Evolutionary conservation across 2,113 vertebrate genomes (phyloP).

Genomic region (Cairina moschata): DNA sequence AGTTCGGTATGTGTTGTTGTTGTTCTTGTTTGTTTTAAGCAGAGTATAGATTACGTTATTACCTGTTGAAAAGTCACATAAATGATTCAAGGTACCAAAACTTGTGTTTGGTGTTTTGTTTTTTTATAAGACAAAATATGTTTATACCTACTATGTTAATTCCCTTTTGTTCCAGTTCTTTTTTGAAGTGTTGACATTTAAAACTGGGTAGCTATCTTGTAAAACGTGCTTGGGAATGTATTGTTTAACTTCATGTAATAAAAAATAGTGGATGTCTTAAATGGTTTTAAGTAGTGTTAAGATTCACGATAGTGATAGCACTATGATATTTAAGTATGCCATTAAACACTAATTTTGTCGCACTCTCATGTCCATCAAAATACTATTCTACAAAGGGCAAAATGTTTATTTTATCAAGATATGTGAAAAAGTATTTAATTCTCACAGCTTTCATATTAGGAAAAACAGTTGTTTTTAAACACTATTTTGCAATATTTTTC

Average conservation of each 20-base stretch:
- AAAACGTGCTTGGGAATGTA: not conserved
- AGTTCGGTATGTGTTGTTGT: not conserved
- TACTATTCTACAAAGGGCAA: constrained; percentile 9
- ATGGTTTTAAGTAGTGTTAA: not conserved
- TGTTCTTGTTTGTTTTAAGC: not conserved
- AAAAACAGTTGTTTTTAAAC: not conserved
- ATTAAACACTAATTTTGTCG: constrained; percentile 2
- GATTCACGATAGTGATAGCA: not conserved
- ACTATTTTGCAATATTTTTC: constrained; percentile 7
- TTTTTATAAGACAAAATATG: not conserved
- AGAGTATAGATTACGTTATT: not conserved
- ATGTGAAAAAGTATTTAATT: not conserved
- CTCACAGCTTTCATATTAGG: not conserved
- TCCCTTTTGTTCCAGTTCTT: not conserved
- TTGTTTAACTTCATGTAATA: not conserved
- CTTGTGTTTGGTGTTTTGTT: not conserved
- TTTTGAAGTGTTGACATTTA: not conserved
- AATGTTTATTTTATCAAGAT: constrained; percentile 24
- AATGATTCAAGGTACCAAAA: not conserved
- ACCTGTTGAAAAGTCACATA: not conserved
- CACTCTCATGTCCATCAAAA: not conserved
- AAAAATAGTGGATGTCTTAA: not conserved
- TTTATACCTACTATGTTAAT: not conserved
- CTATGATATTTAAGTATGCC: constrained; percentile 24
- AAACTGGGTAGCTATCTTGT: not conserved